These are phyloP conservation scores for Cuculus canorus DNA, from an alignment of 2,797 vertebrate genomes.

Conservation along the genomic window DNA sequence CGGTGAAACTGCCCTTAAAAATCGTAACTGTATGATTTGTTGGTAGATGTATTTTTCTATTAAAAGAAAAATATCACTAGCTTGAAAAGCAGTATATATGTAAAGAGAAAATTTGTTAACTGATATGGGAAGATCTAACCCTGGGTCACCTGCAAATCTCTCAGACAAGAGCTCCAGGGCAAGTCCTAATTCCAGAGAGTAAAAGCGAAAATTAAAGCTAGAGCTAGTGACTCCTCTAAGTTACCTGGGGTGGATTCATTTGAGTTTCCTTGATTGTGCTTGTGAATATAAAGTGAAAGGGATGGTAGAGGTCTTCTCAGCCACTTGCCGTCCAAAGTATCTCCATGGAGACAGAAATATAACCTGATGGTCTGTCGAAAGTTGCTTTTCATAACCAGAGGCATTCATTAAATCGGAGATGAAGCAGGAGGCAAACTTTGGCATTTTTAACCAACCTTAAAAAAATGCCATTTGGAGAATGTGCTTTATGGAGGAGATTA, in stretches of 20 bases:
- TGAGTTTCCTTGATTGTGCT: conserved; percentile 81
- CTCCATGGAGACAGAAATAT: conserved; percentile 66
- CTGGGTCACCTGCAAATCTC: conserved; percentile 88
- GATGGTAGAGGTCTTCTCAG: conserved; percentile 59
- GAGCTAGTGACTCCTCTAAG: conserved; percentile 76
- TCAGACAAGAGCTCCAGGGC: conserved; percentile 82
- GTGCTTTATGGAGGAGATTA: not conserved
- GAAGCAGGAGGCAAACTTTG: conserved; percentile 50
- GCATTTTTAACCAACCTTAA: conserved; percentile 11
- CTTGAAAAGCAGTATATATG: conserved; percentile 83
- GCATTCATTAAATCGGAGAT: conserved; percentile 49
- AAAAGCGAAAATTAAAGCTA: conserved; percentile 81
- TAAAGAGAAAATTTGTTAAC: conserved; percentile 87
- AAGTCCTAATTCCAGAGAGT: conserved; percentile 88
- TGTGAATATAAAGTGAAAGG: conserved; percentile 74
- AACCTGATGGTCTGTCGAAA: conserved; percentile 28
- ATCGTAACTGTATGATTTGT: conserved; percentile 35
- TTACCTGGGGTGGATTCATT: conserved; percentile 78
- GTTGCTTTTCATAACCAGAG: conserved; percentile 40
- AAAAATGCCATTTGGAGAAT: not conserved
- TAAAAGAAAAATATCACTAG: conserved; percentile 47
- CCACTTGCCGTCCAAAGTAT: conserved; percentile 47
- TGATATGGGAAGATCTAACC: conserved; percentile 83
- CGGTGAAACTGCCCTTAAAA: not conserved
- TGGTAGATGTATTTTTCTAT: conserved; percentile 49